Conservation (phyloP, 2,888 invertebrate species). For the Athalia circularis region DNA sequence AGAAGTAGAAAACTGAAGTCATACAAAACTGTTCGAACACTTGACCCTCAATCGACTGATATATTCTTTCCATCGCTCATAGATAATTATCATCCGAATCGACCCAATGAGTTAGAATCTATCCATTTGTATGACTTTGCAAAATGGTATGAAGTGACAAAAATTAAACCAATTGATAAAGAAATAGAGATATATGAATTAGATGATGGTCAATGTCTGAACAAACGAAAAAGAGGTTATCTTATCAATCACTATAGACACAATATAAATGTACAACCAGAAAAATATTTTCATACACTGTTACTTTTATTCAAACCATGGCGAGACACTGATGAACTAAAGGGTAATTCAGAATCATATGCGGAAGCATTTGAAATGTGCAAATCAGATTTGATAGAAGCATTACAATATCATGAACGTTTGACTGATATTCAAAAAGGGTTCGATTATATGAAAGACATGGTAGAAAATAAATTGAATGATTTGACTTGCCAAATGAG, state of each 20-base stretch:
- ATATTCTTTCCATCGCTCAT: slow-evolving; percentile 59
- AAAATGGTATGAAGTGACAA: slow-evolving; percentile 53
- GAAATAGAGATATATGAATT: slow-evolving; percentile 48
- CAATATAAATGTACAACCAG: slow-evolving; percentile 55
- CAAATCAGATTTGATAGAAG: slow-evolving; percentile 50
- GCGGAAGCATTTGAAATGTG: slow-evolving; percentile 50
- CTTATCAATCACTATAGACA: slow-evolving; percentile 57
- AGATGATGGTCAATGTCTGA: slow-evolving; percentile 51
- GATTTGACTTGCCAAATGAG: slow-evolving; percentile 7
- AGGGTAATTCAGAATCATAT: slow-evolving; percentile 46
- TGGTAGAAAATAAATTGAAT: slow-evolving; percentile 36
- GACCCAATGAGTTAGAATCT: slow-evolving; percentile 59
- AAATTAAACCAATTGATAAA: slow-evolving; percentile 34
- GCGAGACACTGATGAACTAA: slow-evolving; percentile 52
- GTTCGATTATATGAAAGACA: slow-evolving; percentile 45
- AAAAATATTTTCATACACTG: slow-evolving; percentile 56
- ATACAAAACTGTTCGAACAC: slow-evolving; percentile 48
- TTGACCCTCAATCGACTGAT: slow-evolving; percentile 56
- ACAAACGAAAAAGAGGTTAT: slow-evolving; percentile 54
- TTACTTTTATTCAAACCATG: slow-evolving; percentile 57
- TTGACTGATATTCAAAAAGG: slow-evolving; percentile 44
- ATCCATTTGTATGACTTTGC: slow-evolving; percentile 56
- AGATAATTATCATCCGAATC: slow-evolving; percentile 59
- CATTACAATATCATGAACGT: slow-evolving; percentile 48
- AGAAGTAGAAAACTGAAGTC: slow-evolving; percentile 56